Evolutionary conservation across 2,797 vertebrate genomes (phyloP).

Genomic region (Lutjanus argentimaculatus): DNA sequence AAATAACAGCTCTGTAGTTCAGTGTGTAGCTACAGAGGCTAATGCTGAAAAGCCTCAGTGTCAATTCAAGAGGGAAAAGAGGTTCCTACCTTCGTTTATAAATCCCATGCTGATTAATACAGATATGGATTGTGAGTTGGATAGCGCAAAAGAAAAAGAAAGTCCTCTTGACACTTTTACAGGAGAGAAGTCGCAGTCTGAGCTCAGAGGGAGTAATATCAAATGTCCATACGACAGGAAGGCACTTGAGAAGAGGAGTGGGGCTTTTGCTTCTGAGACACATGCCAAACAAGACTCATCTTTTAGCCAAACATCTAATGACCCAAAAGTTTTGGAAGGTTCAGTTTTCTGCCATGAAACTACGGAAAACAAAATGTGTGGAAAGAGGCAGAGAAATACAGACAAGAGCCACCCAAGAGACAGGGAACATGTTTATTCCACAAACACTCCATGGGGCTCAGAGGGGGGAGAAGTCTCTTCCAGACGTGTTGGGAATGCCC

Average conservation of each 20-base stretch:
- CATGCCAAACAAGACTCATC: constrained; percentile 46
- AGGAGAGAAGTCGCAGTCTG: constrained; percentile 82
- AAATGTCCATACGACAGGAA: constrained; percentile 74
- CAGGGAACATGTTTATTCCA: constrained; percentile 80
- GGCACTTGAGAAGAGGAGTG: constrained; percentile 64
- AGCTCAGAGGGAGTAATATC: constrained; percentile 71
- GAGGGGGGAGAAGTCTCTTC: constrained; percentile 77
- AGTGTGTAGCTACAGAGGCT: constrained; percentile 77
- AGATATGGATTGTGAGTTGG: constrained; percentile 85
- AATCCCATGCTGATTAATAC: constrained; percentile 92
- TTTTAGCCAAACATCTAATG: constrained; percentile 23
- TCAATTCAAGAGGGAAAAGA: constrained; percentile 83
- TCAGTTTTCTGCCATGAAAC: constrained; percentile 50
- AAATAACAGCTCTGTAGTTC: constrained; percentile 36
- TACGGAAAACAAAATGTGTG: constrained; percentile 71
- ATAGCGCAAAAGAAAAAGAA: constrained; percentile 84
- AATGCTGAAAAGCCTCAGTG: constrained; percentile 84
- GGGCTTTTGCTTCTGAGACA: constrained; percentile 74
- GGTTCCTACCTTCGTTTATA: constrained; percentile 87
- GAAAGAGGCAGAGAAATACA: constrained; percentile 69
- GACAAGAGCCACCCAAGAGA: constrained; percentile 82
- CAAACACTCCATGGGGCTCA: constrained; percentile 81
- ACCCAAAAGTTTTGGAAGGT: constrained; percentile 33
- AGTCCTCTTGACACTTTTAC: constrained; percentile 78
- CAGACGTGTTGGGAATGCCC: constrained; percentile 76